A percentile compares a stretch with the other conserved stretches of the same genome.
These are phyloP conservation scores for Dinocampus coccinellae DNA, from an alignment of 2,888 invertebrate genomes.

Conservation along the genomic window DNA sequence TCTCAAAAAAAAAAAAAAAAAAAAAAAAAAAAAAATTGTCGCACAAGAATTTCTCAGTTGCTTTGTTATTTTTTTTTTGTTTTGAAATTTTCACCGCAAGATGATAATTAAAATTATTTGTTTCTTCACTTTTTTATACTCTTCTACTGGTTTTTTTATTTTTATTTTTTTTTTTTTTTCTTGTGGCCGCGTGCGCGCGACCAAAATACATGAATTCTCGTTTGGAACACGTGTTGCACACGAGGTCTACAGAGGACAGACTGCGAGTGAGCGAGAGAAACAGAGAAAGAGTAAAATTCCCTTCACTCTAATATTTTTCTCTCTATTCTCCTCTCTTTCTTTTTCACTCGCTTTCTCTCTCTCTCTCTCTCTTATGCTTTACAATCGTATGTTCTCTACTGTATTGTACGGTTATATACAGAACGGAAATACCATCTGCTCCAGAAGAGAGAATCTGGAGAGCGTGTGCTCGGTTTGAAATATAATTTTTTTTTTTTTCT, in stretches of 20 bases:
- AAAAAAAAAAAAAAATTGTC: no score
- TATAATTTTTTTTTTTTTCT: constrained; percentile 13
- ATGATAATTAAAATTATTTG: constrained; percentile 25
- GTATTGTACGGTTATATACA: constrained; percentile 35
- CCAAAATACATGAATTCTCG: constrained; percentile 49
- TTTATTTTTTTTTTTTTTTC: constrained; percentile 3
- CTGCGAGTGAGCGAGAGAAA: no score
- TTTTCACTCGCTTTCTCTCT: constrained; percentile 15
- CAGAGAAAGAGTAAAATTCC: neutral
- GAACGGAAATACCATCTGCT: constrained; percentile 62
- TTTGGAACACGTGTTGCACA: constrained; percentile 50
- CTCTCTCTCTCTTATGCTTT: constrained; percentile 14
- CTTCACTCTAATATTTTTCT: neutral
- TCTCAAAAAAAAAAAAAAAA: no score
- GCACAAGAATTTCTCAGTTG: no score
- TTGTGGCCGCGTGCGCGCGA: constrained; percentile 43
- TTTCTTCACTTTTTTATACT: no score
- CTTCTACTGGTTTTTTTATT: neutral
- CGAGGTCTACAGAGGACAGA: constrained; percentile 34
- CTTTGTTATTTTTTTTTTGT: neutral
- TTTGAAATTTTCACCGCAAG: neutral
- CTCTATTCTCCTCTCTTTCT: constrained; percentile 15
- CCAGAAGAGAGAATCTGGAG: constrained; percentile 28
- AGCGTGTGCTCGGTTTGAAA: constrained; percentile 17
- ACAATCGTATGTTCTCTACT: constrained; percentile 24